Conservation (phyloP, 2,797 vertebrate species). For the Hydrophis major region DNA sequence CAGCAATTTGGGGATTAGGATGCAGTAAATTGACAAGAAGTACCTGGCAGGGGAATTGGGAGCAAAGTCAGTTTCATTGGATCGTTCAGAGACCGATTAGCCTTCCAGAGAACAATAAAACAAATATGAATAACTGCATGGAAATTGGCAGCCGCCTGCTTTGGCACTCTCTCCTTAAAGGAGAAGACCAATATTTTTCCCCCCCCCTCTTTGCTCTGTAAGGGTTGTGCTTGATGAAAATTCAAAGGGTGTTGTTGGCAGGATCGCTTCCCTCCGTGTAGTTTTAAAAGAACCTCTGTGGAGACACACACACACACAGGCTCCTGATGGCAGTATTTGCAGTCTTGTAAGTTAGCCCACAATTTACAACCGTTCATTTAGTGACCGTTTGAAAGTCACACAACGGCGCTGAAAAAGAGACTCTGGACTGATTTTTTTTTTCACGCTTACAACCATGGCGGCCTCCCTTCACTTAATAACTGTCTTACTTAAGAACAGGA, state of each 20-base stretch:
- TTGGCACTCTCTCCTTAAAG: constrained; percentile 32
- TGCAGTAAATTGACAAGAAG: constrained; percentile 25
- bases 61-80: constrained; percentile 80
- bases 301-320: background rate
- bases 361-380: no score
- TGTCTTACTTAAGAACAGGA: no score
- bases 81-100: constrained; percentile 63
- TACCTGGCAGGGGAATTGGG: constrained; percentile 67
- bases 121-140: constrained; percentile 43
- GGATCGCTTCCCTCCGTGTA: constrained; percentile 48
- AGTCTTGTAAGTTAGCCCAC: background rate
- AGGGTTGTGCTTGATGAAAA: constrained; percentile 30
- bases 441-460: no score
- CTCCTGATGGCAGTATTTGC: constrained; percentile 21
- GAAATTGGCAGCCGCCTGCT: constrained; percentile 49
- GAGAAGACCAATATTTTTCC: constrained; percentile 23
- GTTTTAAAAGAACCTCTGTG: constrained; percentile 42
- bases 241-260: constrained; percentile 29
- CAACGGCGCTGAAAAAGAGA: no score
- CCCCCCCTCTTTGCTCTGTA: no score
- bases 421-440: no score
- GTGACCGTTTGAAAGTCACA: no score
- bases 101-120: constrained; percentile 55
- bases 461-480: no score
- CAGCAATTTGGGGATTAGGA: constrained; percentile 1